Evolutionary conservation across 2,113 vertebrate genomes (phyloP).

Genomic region (Microcebus jonahi): DNA sequence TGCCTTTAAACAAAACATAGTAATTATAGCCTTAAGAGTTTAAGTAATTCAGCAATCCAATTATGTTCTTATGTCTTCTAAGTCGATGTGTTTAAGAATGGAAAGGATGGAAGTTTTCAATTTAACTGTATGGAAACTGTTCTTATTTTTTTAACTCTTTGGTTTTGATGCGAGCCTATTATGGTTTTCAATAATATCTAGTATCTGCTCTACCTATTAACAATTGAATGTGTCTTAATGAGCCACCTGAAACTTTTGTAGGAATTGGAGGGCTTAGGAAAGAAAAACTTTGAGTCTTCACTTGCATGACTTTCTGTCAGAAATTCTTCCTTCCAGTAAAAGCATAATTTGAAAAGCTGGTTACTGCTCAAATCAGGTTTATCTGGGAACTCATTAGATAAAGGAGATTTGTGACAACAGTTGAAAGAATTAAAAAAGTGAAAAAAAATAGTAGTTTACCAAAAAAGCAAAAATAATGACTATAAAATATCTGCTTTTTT

Average conservation of each 20-base stretch:
- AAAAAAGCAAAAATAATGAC: conserved; percentile 23
- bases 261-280: background rate
- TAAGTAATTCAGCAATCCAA: background rate
- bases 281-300: background rate
- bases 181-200: background rate
- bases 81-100: background rate
- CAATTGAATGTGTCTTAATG: background rate
- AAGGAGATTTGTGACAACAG: background rate
- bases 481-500: conserved; percentile 9
- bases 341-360: conserved; percentile 4
- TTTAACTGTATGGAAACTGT: background rate
- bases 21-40: background rate
- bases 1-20: background rate
- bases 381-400: background rate
- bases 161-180: background rate
- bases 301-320: background rate
- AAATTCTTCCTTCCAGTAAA: conserved; percentile 5
- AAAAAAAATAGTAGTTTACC: background rate
- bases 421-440: background rate
- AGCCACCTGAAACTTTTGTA: background rate
- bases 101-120: background rate
- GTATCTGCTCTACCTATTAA: background rate
- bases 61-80: background rate
- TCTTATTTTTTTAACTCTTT: background rate
- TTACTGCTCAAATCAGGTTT: background rate